These are phyloP conservation scores for Phrynosoma platyrhinos DNA, from an alignment of 2,113 vertebrate genomes.

Conservation along the genomic window DNA sequence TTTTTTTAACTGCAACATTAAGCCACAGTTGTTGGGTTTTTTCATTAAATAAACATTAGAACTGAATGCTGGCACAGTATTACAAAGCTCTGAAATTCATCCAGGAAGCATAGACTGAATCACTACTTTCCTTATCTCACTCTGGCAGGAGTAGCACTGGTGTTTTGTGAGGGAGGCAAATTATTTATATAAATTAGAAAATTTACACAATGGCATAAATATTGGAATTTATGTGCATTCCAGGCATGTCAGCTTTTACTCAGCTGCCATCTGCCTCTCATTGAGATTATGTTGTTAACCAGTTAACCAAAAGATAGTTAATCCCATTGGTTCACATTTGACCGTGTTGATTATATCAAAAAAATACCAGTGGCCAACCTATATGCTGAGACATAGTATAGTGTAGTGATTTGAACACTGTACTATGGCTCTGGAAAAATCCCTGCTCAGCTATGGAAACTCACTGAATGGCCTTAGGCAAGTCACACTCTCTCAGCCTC, in stretches of 20 bases:
- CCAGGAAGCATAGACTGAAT: constrained; percentile 22
- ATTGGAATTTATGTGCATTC: not conserved
- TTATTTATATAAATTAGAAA: constrained; percentile 37
- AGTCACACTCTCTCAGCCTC: no score
- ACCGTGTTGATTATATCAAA: not conserved
- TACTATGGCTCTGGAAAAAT: no score
- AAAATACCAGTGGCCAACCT: not conserved
- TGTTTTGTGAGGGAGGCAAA: constrained; percentile 27
- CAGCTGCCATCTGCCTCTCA: not conserved
- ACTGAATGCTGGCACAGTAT: constrained; percentile 31
- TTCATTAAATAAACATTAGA: constrained; percentile 10
- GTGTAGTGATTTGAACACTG: not conserved
- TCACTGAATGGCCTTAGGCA: no score
- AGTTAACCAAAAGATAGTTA: not conserved
- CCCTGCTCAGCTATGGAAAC: no score
- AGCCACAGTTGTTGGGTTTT: constrained; percentile 3
- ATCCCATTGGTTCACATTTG: not conserved
- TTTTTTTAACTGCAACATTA: constrained; percentile 32
- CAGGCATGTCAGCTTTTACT: constrained; percentile 11
- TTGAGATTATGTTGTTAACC: not conserved
- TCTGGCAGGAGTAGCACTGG: constrained; percentile 23
- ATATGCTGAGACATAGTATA: no score
- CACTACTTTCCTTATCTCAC: constrained; percentile 32
- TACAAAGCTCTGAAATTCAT: constrained; percentile 32
- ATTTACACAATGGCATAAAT: constrained; percentile 23